Evolutionary conservation across 2,797 vertebrate species (phyloP), one percentile per base, ranked within the genome.

Genomic region (Danio tinwini): DNA sequence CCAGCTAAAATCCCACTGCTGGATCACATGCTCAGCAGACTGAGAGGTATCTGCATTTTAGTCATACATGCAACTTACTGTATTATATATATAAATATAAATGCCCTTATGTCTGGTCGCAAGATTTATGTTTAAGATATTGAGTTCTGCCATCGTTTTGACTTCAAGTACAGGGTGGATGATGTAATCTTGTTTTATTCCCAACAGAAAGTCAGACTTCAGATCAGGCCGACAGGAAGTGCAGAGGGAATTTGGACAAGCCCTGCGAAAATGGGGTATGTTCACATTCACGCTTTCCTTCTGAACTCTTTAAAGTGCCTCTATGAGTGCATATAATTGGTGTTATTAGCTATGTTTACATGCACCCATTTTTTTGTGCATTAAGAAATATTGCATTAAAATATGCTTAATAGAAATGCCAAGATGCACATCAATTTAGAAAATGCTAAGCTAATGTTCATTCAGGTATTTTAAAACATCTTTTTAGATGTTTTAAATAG

Each of bases 251-350:
- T 61, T 64, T 56, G 7, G 82, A 85, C 64, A 78, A 77, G 37
- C 72, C 77, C 44, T 42, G 62, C 49, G 76, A 85, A 69, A 86
- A 86, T 12, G 74, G 70, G 85, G 87, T 88, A 87, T 1, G 76
- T 72, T 29, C 72, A 47, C 74, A 64, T 73, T 72, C 49, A 42
- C 1, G 14, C 40, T 63, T 62, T 19, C 47, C 64, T 49, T 59
- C 53, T 77, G 42, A 16, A 2, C 21, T n/a, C n/a, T n/a, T n/a
- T n/a, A n/a, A n/a, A n/a, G n/a, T n/a, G n/a, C n/a, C 45, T 7
- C 45, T 47, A 47, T 47, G 7, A 5, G 29, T 29, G 29, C 29
- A 29, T 29, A 29, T 3, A 29, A 1, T 29, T 29, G 29, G 29
- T 29, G 29, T 29, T 1, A 29, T 29, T 29, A 1, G 29, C 29